These are phyloP conservation scores for Phrynocephalus guinanensis DNA, from an alignment of 2,797 vertebrate genomes.

Conservation along the genomic window DNA sequence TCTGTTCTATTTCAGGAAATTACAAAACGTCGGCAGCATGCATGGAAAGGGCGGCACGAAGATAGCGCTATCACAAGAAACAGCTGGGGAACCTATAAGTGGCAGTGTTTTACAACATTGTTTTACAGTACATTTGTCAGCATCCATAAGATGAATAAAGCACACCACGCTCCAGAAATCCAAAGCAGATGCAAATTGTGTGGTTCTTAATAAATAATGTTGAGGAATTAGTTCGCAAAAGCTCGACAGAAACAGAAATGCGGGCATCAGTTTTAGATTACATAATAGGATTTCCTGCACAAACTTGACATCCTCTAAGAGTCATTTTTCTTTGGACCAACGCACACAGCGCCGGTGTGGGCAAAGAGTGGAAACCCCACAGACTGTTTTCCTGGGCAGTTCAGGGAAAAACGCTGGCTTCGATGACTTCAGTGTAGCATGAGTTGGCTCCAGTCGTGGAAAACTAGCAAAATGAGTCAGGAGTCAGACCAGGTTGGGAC, in stretches of 20 bases:
- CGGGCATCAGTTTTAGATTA: conserved; percentile 1
- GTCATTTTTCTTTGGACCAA: neutral
- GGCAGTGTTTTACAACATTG: neutral
- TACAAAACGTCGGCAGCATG: neutral
- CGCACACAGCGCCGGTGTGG: neutral
- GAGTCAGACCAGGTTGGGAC: neutral
- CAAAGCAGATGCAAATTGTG: neutral
- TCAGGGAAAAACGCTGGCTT: neutral
- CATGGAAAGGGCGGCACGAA: neutral
- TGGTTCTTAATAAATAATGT: neutral
- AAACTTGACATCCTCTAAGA: neutral
- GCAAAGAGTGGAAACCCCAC: neutral
- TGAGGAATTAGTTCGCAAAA: neutral
- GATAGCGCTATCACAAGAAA: neutral
- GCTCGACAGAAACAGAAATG: neutral
- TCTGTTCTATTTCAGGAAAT: neutral
- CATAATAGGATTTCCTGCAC: neutral
- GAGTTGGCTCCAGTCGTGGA: neutral
- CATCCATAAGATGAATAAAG: neutral
- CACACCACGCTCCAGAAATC: neutral
- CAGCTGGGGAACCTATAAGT: neutral
- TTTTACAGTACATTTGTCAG: conserved; percentile 2
- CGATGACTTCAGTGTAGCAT: conserved; percentile 4
- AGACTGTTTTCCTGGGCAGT: neutral
- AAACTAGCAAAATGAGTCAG: conserved; percentile 19